Base-by-base conservation (phyloP, 2,113 vertebrate genomes). In the Hucho hucho region DNA sequence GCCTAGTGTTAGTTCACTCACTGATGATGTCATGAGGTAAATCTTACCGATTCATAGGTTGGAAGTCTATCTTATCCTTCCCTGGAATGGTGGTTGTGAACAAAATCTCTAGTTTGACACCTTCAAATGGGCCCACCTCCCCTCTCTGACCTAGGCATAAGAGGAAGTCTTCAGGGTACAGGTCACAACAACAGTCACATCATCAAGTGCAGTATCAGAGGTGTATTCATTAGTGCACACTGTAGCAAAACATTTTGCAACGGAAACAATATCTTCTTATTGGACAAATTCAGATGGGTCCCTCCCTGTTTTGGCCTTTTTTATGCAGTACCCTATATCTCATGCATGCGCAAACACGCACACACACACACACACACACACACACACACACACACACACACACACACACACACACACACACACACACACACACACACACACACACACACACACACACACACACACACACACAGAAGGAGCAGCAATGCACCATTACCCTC, bases 61-160 rank as follows among this genome's bases (percentile, higher is more conserved):
- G 77, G 86, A 98, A 95, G 24, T 87, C 88, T 64, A 92, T 80
- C 43, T 61, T 89, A 26, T 81, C 83, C 0, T 88, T 86, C 76
- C 95, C 97, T 2, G 95, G 95, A 75, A 94, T 6, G 1, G 90
- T 80, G 1, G 97, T 96, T 3, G 89, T 91, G 89, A 98, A 99
- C 13, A 94, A 0, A 12, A 98, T 0, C 1, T 95, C 92, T 69
- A 98, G 88, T 71, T 87, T 94, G 87, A 95, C 11, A 3, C 92
- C 94, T 81, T 93, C 83, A 86, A 96, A 96, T 64, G 95, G 92
- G 74, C 88, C 89, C 1, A 98, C 90, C 26, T 95, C 91, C 3
- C 95, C 69, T 92, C 90, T 25, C 81, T 91, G 1, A 93, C 77
- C 97, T 98, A 74, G 20, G 56, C 11, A 70, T 37, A 65, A 4